These are phyloP conservation scores for Tarsius wallacei DNA, from an alignment of 2,797 vertebrate genomes.

Conservation along the genomic window DNA sequence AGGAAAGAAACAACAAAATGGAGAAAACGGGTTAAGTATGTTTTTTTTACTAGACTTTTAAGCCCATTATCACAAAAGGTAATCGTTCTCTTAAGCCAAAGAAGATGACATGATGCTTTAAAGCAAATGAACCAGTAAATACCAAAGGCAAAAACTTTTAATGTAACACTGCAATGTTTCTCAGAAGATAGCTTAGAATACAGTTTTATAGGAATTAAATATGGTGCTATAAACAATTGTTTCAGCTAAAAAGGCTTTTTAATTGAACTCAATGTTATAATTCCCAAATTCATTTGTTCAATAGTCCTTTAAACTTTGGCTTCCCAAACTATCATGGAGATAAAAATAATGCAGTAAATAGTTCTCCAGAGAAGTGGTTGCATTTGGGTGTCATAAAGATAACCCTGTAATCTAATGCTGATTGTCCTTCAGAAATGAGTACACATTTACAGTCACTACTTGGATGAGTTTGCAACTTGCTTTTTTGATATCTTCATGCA, in stretches of 20 bases:
- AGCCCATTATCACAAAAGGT: slow-evolving; percentile 62
- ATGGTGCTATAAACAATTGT: slow-evolving; percentile 66
- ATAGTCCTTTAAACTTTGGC: slow-evolving; percentile 74
- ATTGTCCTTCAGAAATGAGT: not conserved
- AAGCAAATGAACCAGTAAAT: slow-evolving; percentile 68
- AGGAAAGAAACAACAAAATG: not conserved
- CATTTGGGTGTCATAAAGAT: not conserved
- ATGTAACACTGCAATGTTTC: slow-evolving; percentile 12
- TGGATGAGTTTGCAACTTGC: not conserved
- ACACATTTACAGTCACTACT: not conserved
- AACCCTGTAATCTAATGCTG: slow-evolving; percentile 28
- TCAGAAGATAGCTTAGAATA: slow-evolving; percentile 63
- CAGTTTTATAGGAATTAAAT: slow-evolving; percentile 76
- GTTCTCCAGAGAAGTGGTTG: slow-evolving; percentile 29
- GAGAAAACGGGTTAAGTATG: slow-evolving; percentile 5
- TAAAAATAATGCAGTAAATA: slow-evolving; percentile 44
- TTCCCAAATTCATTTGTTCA: slow-evolving; percentile 75
- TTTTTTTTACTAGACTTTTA: not conserved
- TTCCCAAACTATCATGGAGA: slow-evolving; percentile 67
- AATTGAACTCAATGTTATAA: slow-evolving; percentile 71
- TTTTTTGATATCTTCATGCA: not conserved
- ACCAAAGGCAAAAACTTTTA: slow-evolving; percentile 68
- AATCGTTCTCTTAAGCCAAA: slow-evolving; percentile 71
- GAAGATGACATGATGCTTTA: slow-evolving; percentile 44
- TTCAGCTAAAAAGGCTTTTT: slow-evolving; percentile 80